Percentiles rank a stretch among this genome's conserved stretches.
These are phyloP conservation scores for Dipus sagitta DNA, from an alignment of 2,797 vertebrate species.

Conservation along the genomic window DNA sequence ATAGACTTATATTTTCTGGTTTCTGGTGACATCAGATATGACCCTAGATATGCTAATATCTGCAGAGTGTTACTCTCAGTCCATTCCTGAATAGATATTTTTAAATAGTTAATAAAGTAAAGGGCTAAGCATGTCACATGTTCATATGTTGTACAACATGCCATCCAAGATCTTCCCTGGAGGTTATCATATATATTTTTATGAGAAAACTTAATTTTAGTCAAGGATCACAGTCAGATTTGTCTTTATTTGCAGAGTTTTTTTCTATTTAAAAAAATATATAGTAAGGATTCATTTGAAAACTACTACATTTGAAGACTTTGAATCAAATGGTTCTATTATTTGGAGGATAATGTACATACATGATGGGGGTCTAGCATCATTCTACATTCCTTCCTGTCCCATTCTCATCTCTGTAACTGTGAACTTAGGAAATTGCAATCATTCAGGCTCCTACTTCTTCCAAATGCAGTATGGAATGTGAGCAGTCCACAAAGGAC, in stretches of 20 bases:
- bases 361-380: conserved; percentile 73
- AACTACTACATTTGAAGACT: conserved; percentile 72
- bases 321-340: conserved; percentile 76
- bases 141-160: conserved; percentile 84
- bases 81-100: conserved; percentile 51
- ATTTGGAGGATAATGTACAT: conserved; percentile 82
- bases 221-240: conserved; percentile 76
- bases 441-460: background rate
- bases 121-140: conserved; percentile 72
- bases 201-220: conserved; percentile 79
- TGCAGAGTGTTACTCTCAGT: conserved; percentile 50
- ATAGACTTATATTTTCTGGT: conserved; percentile 65
- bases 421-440: conserved; percentile 13
- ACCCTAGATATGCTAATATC: conserved; percentile 71
- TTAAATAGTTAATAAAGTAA: conserved; percentile 66
- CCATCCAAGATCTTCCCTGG: conserved; percentile 81
- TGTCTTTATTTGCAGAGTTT: conserved; percentile 76
- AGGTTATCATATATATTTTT: conserved; percentile 85
- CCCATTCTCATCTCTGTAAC: background rate
- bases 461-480: background rate
- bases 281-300: conserved; percentile 78
- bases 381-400: background rate
- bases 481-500: background rate
- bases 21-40: conserved; percentile 71
- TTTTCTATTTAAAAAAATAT: conserved; percentile 75